Evolutionary conservation across 1,140 invertebrate species (phyloP), one percentile per base, ranked within the genome.

Genomic region (Wiebesia pumilae): DNA sequence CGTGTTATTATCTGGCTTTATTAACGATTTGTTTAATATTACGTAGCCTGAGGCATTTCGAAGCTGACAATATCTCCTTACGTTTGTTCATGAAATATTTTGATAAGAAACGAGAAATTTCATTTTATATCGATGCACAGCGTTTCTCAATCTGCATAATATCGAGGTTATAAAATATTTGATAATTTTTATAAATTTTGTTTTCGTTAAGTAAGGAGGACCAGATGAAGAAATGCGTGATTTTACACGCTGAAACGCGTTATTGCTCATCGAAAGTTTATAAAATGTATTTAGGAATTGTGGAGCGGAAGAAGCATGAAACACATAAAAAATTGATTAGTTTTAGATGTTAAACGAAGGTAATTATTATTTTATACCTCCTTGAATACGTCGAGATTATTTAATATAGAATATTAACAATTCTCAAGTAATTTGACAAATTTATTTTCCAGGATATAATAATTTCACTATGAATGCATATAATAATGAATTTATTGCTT

Each of bases 401-500:
- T 54, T 54, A 78, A 78, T 54, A 35, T 35, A 78, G 77, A 78
- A 54, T 78, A 54, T 54, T 54, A 78, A 54, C 21, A 54, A n/a
- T 85, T 80, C 77, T 40, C 38, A 78, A 54, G 35, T 21, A 62
- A 35, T 62, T 65, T 84, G n/a, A 21, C 51, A 75, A 85, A 75
- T 81, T 71, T 73, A 7, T 54, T 73, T 73, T 54, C 77, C 16
- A 51, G 62, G 30, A 38, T 83, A 83, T 87, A 75, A 83, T 54
- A 84, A 81, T 87, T 73, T 77, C 33, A 24, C 51, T 62, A 47
- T 43, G 54, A 87, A 35, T 35, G 82, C 81, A 82, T 86, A 73
- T 77, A 73, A 86, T 81, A 38, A 75, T 83, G 84, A 86, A 88
- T 81, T 83, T 84, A 88, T 83, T 83, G 81, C 62, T 79, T 75